Base-by-base conservation (phyloP, 1,140 invertebrate species). In the Rhyzopertha dominica region DNA sequence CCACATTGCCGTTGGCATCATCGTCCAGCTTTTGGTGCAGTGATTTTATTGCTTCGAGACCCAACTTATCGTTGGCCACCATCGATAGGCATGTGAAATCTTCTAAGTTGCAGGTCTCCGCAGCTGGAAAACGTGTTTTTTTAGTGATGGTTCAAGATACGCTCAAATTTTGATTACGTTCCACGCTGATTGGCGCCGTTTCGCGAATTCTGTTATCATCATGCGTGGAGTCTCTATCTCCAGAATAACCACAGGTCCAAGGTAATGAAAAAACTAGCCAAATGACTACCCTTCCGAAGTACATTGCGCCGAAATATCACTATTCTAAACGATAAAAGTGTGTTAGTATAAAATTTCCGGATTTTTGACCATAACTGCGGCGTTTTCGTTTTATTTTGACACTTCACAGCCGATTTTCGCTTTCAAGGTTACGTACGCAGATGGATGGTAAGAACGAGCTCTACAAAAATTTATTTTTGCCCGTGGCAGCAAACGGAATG, bases 1-100 rank as follows among this genome's bases (percentile, higher is more conserved):
- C 91, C 42, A 96, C 86, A 70, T 90, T 90, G 41, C 93, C 93
- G 78, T 95, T 90, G 39, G 85, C 85, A 75, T 96, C 92, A 64
- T 95, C 93, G 67, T 95, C 92, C 37, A 95, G 74, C 66, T 94
- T 87, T 40, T 81, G 76, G 71, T 96, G 93, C 3, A 96, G 77
- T 47, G 80, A 79, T 46, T 80, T 78, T 59, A 96, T 95, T 20
- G 91, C 91, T 63, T 94, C 90, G 61, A 92, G 80, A 22, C 89
- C 89, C 13, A 84, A 72, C 52, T 80, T 79, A 73, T 95, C 91
- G 58, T 82, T 81, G 37, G 79, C 74, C 58, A 76, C 78, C 66
- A 81, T 76, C 32, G 74, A 76, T 28, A 86, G 75, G 63, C 87
- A 90, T 43, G 80, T 76, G 39, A 84, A 68, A 65, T 85, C 84